Evolutionary conservation across 2,888 invertebrate genomes (phyloP).

Genomic region (Tiliacea aurago): DNA sequence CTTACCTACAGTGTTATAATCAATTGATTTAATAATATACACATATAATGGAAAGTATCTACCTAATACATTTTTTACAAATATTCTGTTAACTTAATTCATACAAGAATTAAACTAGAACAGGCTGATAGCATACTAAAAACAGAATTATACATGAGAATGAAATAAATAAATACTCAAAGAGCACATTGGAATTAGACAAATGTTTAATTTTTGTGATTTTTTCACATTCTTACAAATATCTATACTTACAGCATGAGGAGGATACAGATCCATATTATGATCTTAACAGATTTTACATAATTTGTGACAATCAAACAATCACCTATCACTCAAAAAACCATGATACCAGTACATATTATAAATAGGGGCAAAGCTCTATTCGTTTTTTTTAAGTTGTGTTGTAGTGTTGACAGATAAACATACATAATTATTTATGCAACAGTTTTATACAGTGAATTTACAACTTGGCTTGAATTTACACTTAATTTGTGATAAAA

Average conservation of each 20-base stretch:
- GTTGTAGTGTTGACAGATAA: conserved; percentile 64
- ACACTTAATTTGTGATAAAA: conserved; percentile 76
- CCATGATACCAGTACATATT: conserved; percentile 64
- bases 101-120: conserved; percentile 75
- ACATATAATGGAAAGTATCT: conserved; percentile 84
- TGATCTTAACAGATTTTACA: conserved; percentile 64
- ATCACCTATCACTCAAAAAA: conserved; percentile 76
- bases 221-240: conserved; percentile 67
- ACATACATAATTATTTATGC: conserved; percentile 66
- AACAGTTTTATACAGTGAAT: conserved; percentile 78
- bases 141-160: conserved; percentile 62
- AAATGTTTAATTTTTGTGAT: conserved; percentile 59
- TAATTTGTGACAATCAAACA: conserved; percentile 83
- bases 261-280: conserved; percentile 79
- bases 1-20: conserved; percentile 82
- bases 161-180: conserved; percentile 73
- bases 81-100: conserved; percentile 75
- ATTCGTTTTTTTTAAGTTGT: conserved; percentile 67
- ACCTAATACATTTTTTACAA: conserved; percentile 80
- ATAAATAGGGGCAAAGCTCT: conserved; percentile 69
- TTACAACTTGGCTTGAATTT: conserved; percentile 74
- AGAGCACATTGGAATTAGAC: conserved; percentile 55
- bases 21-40: conserved; percentile 84
- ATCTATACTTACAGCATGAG: conserved; percentile 72
- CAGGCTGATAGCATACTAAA: conserved; percentile 77